Conservation (phyloP, 1,140 invertebrate genomes). For the Yoshiicerus persimilis region DNA sequence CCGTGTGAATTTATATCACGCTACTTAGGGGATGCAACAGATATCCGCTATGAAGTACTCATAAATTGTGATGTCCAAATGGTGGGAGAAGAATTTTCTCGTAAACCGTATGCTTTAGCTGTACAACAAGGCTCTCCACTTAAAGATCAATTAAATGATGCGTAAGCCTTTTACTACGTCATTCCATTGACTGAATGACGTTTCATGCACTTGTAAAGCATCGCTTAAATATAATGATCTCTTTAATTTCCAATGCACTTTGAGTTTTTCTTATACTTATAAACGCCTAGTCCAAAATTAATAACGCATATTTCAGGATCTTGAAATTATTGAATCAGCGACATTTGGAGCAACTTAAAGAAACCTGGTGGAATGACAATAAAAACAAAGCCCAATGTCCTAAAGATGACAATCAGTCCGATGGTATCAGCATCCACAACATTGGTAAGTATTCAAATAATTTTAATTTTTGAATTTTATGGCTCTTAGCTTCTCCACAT, state of each 20-base stretch:
- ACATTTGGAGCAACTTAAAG: conserved; percentile 87
- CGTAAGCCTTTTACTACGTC: conserved; percentile 62
- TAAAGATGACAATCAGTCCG: conserved; percentile 85
- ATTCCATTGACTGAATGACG: conserved; percentile 18
- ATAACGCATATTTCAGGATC: conserved; percentile 68
- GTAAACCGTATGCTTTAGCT: conserved; percentile 72
- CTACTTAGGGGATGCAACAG: conserved; percentile 78
- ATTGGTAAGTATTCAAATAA: conserved; percentile 72
- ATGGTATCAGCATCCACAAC: conserved; percentile 95
- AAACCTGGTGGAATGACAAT: conserved; percentile 94
- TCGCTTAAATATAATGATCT: background rate
- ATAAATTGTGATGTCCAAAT: conserved; percentile 89
- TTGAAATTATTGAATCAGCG: conserved; percentile 88
- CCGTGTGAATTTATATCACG: background rate
- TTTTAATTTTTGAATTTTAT: no score
- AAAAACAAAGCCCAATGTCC: conserved; percentile 75
- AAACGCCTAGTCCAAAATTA: no score
- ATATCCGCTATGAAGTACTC: conserved; percentile 81
- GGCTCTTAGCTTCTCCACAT: no score
- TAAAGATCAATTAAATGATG: conserved; percentile 87
- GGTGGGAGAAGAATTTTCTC: conserved; percentile 92
- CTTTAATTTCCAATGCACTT: no score
- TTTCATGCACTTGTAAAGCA: background rate
- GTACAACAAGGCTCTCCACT: conserved; percentile 49
- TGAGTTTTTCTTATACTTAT: no score